Evolutionary conservation across 2,797 vertebrate genomes (phyloP).

Genomic region (Otolemur crassicaudatus): DNA sequence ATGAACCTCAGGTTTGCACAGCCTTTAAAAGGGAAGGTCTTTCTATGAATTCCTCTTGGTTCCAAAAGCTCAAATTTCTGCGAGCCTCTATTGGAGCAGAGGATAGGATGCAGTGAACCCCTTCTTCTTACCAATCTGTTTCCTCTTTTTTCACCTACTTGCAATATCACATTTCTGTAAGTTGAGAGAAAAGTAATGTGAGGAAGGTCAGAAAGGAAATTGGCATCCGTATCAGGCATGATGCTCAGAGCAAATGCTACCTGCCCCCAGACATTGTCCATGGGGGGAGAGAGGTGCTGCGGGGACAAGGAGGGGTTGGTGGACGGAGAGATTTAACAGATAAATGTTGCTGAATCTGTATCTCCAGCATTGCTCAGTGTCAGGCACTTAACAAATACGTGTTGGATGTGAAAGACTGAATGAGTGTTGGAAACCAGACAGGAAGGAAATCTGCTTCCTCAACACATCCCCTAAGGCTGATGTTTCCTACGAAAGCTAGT

Average conservation of each 20-base stretch:
- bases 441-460: background rate
- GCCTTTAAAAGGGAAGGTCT: constrained; percentile 52
- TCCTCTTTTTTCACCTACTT: background rate
- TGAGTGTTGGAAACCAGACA: background rate
- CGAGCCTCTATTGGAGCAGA: background rate
- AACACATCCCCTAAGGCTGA: too few species aligned
- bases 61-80: background rate
- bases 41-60: constrained; percentile 16
- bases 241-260: background rate
- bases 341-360: background rate
- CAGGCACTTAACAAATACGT: background rate
- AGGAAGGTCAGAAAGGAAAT: constrained; percentile 48
- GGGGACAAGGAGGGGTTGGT: too few species aligned
- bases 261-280: background rate
- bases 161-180: constrained; percentile 47
- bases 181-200: background rate
- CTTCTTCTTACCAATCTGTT: background rate
- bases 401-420: background rate
- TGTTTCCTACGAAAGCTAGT: background rate
- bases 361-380: background rate
- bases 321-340: background rate
- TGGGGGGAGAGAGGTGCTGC: background rate
- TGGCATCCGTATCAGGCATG: background rate
- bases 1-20: constrained; percentile 59
- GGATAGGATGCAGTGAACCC: background rate